phyloP scores from a whole-genome alignment of 1,140 invertebrate species.

The Apis cerana region DNA sequence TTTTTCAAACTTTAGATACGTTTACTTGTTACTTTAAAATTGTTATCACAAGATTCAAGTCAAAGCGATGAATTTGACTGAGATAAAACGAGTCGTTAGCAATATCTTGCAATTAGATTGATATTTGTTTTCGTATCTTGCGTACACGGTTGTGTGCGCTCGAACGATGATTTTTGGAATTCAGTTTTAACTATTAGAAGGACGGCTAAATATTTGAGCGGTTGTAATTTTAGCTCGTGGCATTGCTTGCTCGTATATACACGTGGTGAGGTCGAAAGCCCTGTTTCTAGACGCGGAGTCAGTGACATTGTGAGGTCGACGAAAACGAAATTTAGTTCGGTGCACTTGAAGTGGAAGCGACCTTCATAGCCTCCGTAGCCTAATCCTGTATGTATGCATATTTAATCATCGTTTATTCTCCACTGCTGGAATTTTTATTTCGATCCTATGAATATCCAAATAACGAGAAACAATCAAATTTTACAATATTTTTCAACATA shows the following conservation, averaged over 20 bases:
- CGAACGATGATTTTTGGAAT: conserved; percentile 4
- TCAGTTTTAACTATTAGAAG: conserved; percentile 22
- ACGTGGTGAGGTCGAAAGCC: conserved; percentile 45
- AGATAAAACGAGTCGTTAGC: not conserved
- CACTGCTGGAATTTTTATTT: not conserved
- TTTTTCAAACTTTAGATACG: not conserved
- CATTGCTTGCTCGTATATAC: conserved; percentile 32
- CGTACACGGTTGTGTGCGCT: not conserved
- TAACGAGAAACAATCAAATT: too few species aligned
- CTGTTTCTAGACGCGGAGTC: conserved; percentile 37
- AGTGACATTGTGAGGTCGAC: conserved; percentile 51
- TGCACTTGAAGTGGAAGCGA: conserved; percentile 42
- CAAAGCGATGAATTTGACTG: not conserved
- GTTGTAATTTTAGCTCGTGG: conserved; percentile 34
- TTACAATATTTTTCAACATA: too few species aligned
- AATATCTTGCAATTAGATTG: not conserved
- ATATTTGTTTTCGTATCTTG: not conserved
- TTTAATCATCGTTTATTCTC: not conserved
- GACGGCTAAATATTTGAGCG: conserved; percentile 34
- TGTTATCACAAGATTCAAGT: not conserved
- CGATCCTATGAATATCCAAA: too few species aligned
- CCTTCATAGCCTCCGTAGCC: conserved; percentile 36
- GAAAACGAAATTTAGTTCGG: conserved; percentile 50
- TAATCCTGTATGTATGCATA: not conserved
- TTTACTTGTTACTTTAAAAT: not conserved